Conservation (phyloP, 1,140 invertebrate genomes). For the Berghia stephanieae region DNA sequence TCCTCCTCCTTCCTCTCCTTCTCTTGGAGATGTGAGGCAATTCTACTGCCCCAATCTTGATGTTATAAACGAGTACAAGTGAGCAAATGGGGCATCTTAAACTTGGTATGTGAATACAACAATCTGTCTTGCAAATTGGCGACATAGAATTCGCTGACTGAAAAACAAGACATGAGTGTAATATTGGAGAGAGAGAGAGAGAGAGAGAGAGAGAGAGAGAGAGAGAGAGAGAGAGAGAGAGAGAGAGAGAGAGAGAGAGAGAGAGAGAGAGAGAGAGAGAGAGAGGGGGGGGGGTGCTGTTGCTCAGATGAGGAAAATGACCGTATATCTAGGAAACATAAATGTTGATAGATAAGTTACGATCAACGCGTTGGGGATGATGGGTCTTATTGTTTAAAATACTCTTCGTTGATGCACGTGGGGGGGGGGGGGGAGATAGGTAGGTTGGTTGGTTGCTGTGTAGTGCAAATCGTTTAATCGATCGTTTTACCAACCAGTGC, state of each 20-base stretch:
- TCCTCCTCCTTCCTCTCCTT: no score
- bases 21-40: not conserved
- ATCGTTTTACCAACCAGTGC: no score
- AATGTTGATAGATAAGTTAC: no score
- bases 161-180: conserved; percentile 20
- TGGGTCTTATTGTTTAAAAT: conserved; percentile 6
- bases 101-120: not conserved
- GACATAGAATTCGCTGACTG: no score
- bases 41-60: no score
- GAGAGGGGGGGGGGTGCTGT: not conserved
- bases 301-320: no score
- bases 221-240: conserved; percentile 7
- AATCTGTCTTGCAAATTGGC: not conserved
- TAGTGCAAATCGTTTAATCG: no score
- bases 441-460: not conserved
- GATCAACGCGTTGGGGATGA: conserved; percentile 17
- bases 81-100: not conserved
- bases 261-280: not conserved
- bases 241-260: not conserved
- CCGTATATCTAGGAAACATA: no score
- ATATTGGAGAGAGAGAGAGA: not conserved
- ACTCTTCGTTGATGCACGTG: not conserved
- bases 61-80: not conserved
- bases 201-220: not conserved
- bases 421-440: not conserved